Percentiles rank a stretch among this genome's conserved stretches.
These are phyloP conservation scores for Ailuropoda melanoleuca DNA, from an alignment of 2,113 vertebrate genomes.

Conservation along the genomic window DNA sequence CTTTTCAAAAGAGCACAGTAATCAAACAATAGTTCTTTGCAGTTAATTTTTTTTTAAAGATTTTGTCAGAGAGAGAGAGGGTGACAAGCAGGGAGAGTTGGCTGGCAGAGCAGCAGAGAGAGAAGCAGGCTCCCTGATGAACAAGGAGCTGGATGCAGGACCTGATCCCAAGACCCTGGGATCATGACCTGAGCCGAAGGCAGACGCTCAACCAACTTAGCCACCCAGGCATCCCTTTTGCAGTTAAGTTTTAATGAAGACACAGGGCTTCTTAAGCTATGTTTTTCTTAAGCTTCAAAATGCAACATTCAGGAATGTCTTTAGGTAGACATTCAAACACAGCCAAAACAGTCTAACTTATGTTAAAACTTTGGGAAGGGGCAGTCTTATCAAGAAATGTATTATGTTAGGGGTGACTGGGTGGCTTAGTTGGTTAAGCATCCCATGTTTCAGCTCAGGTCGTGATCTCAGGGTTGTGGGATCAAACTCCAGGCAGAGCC, in stretches of 20 bases:
- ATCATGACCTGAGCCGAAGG: too few species aligned
- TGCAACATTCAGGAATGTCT: background rate
- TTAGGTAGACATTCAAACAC: constrained; percentile 15
- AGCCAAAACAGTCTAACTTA: background rate
- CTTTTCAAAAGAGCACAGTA: background rate
- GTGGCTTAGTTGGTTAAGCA: background rate
- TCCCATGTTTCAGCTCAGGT: background rate
- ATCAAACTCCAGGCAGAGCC: background rate
- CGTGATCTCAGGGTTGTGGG: background rate
- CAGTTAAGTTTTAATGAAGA: constrained; percentile 51
- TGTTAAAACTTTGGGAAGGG: background rate
- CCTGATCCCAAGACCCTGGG: too few species aligned
- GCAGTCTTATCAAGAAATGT: constrained; percentile 8
- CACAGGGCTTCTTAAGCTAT: background rate
- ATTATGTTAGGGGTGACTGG: background rate
- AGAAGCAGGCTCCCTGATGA: too few species aligned
- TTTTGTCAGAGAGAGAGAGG: too few species aligned
- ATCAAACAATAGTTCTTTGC: background rate
- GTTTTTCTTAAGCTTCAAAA: constrained; percentile 54
- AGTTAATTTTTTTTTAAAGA: too few species aligned
- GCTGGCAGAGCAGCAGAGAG: too few species aligned
- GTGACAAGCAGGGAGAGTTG: too few species aligned
- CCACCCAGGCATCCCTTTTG: background rate
- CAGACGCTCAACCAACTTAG: too few species aligned
- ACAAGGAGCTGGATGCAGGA: too few species aligned